Percentiles rank a stretch among this genome's conserved stretches.
phyloP scores from a whole-genome alignment of 2,888 invertebrate genomes.

The Drosophila nr. medialis region DNA sequence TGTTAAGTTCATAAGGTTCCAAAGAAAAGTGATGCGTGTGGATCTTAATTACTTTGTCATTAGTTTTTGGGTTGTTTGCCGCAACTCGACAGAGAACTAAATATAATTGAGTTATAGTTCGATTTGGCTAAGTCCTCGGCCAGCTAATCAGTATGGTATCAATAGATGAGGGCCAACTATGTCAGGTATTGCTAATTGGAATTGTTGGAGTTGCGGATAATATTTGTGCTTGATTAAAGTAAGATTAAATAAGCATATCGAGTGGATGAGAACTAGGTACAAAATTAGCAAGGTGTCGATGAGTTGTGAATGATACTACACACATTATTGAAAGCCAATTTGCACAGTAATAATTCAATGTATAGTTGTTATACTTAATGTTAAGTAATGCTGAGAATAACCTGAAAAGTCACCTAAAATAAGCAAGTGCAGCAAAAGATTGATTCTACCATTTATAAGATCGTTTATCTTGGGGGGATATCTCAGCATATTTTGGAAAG shows the following conservation, averaged over 20 bases:
- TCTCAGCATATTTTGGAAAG: not conserved
- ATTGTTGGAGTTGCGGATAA: not conserved
- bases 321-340: not conserved
- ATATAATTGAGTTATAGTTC: conserved; percentile 30
- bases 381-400: not conserved
- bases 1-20: conserved; percentile 22
- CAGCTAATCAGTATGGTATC: conserved; percentile 5
- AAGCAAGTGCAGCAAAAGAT: not conserved
- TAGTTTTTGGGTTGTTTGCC: conserved; percentile 17
- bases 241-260: not conserved
- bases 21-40: conserved; percentile 19
- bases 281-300: not conserved
- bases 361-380: not conserved
- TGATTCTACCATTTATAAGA: not conserved
- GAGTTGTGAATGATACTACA: not conserved
- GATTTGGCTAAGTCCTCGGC: not conserved
- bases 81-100: not conserved
- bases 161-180: not conserved
- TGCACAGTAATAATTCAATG: not conserved
- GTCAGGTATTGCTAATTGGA: not conserved
- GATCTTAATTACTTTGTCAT: conserved; percentile 40
- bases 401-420: not conserved
- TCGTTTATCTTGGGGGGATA: not conserved
- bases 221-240: not conserved
- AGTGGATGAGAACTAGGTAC: not conserved